These are phyloP conservation scores for Pocota personata DNA, from an alignment of 2,888 invertebrate species.

Conservation along the genomic window DNA sequence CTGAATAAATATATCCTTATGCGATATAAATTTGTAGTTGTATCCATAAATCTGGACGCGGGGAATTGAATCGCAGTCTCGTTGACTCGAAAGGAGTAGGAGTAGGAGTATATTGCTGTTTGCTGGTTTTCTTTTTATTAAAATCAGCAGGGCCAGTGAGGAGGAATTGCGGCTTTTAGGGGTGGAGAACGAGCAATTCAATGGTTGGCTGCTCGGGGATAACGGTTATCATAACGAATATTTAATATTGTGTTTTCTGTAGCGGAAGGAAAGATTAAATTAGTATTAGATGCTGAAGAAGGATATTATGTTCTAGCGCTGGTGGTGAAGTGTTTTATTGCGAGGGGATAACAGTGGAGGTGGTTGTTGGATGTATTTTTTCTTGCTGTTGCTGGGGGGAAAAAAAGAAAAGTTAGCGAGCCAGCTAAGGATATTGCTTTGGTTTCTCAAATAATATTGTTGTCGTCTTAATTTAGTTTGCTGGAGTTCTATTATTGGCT, in stretches of 20 bases:
- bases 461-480: slow-evolving; percentile 43
- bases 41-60: slow-evolving; percentile 61
- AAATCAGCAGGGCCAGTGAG: slow-evolving; percentile 17
- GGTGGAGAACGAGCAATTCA: slow-evolving; percentile 26
- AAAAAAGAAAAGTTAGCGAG: slow-evolving; percentile 9
- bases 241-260: slow-evolving; percentile 67
- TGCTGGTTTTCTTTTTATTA: slow-evolving; percentile 31
- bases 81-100: neutral
- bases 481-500: slow-evolving; percentile 12
- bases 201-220: slow-evolving; percentile 56
- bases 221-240: slow-evolving; percentile 68
- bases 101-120: neutral
- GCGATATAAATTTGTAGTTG: slow-evolving; percentile 64
- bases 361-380: neutral
- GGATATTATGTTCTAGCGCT: slow-evolving; percentile 35
- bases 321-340: slow-evolving; percentile 51
- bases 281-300: slow-evolving; percentile 49
- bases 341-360: neutral
- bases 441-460: slow-evolving; percentile 48
- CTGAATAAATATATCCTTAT: slow-evolving; percentile 60
- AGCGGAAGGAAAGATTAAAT: slow-evolving; percentile 71
- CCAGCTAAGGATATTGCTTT: slow-evolving; percentile 20
- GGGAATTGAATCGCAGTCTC: slow-evolving; percentile 42
- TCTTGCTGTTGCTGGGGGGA: neutral
- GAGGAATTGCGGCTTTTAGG: neutral